phyloP scores from a whole-genome alignment of 2,797 vertebrate species.

The Tapera naevia region DNA sequence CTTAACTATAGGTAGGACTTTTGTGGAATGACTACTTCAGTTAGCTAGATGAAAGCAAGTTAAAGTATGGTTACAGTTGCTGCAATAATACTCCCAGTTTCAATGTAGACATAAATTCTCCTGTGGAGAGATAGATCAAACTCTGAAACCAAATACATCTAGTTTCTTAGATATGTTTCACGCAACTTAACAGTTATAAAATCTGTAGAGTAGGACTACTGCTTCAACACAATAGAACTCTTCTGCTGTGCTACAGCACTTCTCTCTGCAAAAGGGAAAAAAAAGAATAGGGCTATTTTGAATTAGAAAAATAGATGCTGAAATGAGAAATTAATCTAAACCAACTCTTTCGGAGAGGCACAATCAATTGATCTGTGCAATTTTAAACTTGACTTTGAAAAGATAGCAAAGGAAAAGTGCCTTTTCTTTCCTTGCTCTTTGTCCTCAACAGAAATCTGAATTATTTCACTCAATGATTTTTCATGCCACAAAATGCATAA shows the following conservation, averaged over 20 bases:
- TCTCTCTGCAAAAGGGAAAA: not conserved
- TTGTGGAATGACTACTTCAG: not conserved
- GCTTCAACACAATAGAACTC: not conserved
- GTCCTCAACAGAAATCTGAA: not conserved
- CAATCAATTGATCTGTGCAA: not conserved
- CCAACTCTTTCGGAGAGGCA: not conserved
- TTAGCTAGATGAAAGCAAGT: not conserved
- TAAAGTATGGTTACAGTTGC: not conserved
- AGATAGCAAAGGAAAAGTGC: not conserved
- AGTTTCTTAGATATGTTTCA: not conserved
- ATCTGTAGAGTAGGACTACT: slow-evolving; percentile 12
- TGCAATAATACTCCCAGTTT: not conserved
- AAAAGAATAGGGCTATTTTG: not conserved
- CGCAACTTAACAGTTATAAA: not conserved
- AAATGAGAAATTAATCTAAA: not conserved
- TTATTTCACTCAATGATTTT: not conserved
- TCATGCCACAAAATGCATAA: not conserved
- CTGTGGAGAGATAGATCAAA: not conserved
- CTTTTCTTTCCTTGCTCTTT: not conserved
- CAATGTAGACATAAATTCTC: not conserved
- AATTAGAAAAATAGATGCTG: not conserved
- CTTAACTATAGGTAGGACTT: not conserved
- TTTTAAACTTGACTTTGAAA: not conserved
- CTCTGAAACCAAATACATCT: not conserved
- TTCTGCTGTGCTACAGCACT: not conserved